Percentiles rank a stretch among this genome's conserved stretches.
Conservation (phyloP, 1,140 invertebrate genomes). For the Caenorhabditis inopinata region DNA sequence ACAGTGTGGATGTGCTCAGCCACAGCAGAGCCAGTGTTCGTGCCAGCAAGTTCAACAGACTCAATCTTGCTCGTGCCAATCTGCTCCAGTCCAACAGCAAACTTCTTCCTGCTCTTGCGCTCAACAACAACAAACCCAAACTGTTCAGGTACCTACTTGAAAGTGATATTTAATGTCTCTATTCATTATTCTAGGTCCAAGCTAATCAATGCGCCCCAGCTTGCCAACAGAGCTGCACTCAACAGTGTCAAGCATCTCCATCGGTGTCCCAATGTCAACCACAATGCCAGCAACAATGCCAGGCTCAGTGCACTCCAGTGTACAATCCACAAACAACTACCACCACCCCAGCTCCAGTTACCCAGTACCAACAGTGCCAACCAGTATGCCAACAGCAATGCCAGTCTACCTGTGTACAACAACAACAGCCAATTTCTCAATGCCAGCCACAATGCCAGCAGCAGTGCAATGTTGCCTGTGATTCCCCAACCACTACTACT, state of each 20-base stretch:
- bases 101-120: slow-evolving; percentile 38
- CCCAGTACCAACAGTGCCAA: slow-evolving; percentile 46
- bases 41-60: slow-evolving; percentile 35
- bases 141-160: slow-evolving; percentile 21
- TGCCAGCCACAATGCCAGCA: slow-evolving; percentile 32
- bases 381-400: slow-evolving; percentile 43
- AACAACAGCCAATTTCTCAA: slow-evolving; percentile 17
- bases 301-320: slow-evolving; percentile 26
- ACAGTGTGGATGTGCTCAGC: slow-evolving; percentile 47
- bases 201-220: slow-evolving; percentile 42
- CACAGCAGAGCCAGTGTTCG: slow-evolving; percentile 37
- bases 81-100: slow-evolving; percentile 29
- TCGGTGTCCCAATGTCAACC: slow-evolving; percentile 29
- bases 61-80: slow-evolving; percentile 29
- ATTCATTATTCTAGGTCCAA: slow-evolving; percentile 5
- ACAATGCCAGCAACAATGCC: slow-evolving; percentile 47
- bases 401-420: slow-evolving; percentile 27
- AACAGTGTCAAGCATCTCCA: slow-evolving; percentile 27
- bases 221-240: slow-evolving; percentile 37
- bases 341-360: slow-evolving; percentile 39
- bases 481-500: slow-evolving; percentile 23
- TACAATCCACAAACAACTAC: slow-evolving; percentile 24
- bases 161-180: no score
- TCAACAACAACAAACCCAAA: slow-evolving; percentile 40
- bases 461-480: slow-evolving; percentile 34